Evolutionary conservation across 2,113 vertebrate genomes (phyloP), one percentile per base, ranked within the genome.

Genomic region (Xyliphius kryptos): DNA sequence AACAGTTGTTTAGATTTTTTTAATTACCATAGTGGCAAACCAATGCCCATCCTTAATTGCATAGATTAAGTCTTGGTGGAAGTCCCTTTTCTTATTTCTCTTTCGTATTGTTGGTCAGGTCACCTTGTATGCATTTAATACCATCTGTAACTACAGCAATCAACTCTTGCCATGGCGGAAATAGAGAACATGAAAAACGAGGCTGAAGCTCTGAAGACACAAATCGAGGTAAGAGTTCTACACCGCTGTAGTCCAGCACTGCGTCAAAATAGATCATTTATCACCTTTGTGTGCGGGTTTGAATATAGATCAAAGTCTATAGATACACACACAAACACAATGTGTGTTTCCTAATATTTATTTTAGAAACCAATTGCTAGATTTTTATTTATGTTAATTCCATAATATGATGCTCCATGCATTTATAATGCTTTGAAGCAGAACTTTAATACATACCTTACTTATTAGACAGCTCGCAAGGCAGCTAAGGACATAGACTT

Each of bases 151-250:
- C 60, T 60, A 60, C 74, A 8, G 3, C 49, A 44, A 50, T 21
- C 47, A 70, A 67, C 65, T 40, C 68, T 75, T 55, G 50, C 73
- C 77, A 89, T 89, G 87, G 87, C 82, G 72, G 86, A 89, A 76
- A 79, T 88, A 36, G 87, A 87, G 14, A 56, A 67, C 1, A 75
- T 89, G 80, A 86, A 85, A 77, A 89, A 89, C 78, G 87, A 89
- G 75, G 85, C 79, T 9, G 82, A 87, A 19, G 69, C 70, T 66
- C 79, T 89, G 55, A 86, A 84, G 52, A 62, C 78, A 53, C 67
- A 88, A 71, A 89, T 89, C 38, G 86, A 85, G 81, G 87, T 89
- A 75, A 74, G 79, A 5, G 9, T 12, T 13, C 5, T 12, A 6
- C 5, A 6, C 37, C 10, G 10, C 5, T 38, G 10, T 38, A 38